These are phyloP conservation scores for Battus philenor DNA, from an alignment of 1,140 invertebrate species.

Conservation along the genomic window DNA sequence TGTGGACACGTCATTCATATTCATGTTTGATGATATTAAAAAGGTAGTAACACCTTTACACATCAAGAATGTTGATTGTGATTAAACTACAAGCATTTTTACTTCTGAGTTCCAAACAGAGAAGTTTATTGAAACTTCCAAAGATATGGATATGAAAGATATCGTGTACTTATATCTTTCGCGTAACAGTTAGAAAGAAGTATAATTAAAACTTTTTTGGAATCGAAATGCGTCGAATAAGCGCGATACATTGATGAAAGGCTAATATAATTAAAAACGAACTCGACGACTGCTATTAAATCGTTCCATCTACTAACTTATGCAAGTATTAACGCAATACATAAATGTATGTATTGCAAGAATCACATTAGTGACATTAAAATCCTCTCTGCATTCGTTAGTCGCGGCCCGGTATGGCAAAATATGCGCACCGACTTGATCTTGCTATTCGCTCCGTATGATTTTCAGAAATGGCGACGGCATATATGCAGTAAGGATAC, in stretches of 20 bases:
- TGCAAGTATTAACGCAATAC: conserved; percentile 48
- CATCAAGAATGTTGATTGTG: background rate
- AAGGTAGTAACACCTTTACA: background rate
- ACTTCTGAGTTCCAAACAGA: no score
- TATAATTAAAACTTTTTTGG: no score
- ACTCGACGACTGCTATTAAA: conserved; percentile 28
- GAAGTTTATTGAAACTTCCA: no score
- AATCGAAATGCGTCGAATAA: no score
- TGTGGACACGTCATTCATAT: conserved; percentile 9
- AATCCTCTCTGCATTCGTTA: conserved; percentile 71
- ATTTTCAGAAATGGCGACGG: conserved; percentile 72
- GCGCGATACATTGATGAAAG: conserved; percentile 7
- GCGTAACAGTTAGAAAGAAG: no score
- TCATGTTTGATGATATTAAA: background rate
- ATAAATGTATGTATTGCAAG: conserved; percentile 64
- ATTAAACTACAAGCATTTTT: no score
- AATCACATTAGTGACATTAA: conserved; percentile 70
- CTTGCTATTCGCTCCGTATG: conserved; percentile 66
- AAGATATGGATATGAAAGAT: no score
- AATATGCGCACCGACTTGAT: conserved; percentile 66
- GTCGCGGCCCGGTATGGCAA: conserved; percentile 61
- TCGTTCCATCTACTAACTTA: conserved; percentile 35
- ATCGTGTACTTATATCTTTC: no score
- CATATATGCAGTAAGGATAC: conserved; percentile 68
- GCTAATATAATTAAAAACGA: conserved; percentile 17